A percentile compares a stretch with the other conserved stretches of the same genome.
These are phyloP conservation scores for Hartigia nigra DNA, from an alignment of 2,888 invertebrate species.

Conservation along the genomic window DNA sequence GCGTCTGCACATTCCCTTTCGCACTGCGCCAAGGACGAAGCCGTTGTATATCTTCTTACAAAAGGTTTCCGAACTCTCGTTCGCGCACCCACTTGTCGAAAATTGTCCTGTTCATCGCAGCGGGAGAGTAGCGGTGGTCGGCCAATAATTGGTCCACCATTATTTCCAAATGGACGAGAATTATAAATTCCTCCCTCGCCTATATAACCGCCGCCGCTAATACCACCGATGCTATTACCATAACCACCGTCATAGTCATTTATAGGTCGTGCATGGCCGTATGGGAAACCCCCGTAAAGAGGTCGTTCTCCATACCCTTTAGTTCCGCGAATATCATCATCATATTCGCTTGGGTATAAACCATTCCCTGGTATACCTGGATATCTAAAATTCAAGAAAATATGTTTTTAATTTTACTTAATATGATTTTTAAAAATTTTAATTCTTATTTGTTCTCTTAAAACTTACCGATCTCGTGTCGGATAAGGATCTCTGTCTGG, in stretches of 20 bases:
- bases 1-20: slow-evolving; percentile 87
- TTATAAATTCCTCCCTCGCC: slow-evolving; percentile 60
- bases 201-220: slow-evolving; percentile 58
- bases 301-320: slow-evolving; percentile 55
- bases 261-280: slow-evolving; percentile 18
- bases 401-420: not conserved
- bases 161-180: slow-evolving; percentile 55
- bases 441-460: not conserved
- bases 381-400: slow-evolving; percentile 21
- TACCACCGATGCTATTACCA: slow-evolving; percentile 30
- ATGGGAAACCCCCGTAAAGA: slow-evolving; percentile 35
- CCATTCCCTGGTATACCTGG: slow-evolving; percentile 31
- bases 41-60: slow-evolving; percentile 79
- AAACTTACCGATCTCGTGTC: slow-evolving; percentile 45
- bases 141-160: slow-evolving; percentile 63
- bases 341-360: slow-evolving; percentile 40
- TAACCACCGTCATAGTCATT: slow-evolving; percentile 61
- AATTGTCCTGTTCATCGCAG: slow-evolving; percentile 85
- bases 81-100: slow-evolving; percentile 82
- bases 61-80: slow-evolving; percentile 84
- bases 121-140: slow-evolving; percentile 69
- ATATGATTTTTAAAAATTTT: not conserved
- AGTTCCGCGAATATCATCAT: slow-evolving; percentile 51
- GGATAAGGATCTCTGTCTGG: slow-evolving; percentile 57
- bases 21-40: slow-evolving; percentile 81